Conservation (phyloP, 2,113 vertebrate species). For the Channa maculata region DNA sequence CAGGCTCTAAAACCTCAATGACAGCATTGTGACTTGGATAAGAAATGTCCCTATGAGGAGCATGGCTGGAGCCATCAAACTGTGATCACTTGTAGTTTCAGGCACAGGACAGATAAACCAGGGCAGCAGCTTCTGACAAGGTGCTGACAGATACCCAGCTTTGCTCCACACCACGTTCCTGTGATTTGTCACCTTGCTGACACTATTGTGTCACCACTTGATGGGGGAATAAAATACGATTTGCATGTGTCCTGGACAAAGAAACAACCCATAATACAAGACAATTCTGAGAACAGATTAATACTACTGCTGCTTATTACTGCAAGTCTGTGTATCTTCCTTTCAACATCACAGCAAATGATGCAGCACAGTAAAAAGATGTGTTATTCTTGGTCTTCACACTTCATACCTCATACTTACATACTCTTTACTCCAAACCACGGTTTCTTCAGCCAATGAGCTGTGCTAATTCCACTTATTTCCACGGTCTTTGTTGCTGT, state of each 20-base stretch:
- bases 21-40: conserved; percentile 79
- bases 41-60: conserved; percentile 66
- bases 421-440: too few species aligned
- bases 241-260: conserved; percentile 42
- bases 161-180: conserved; percentile 33
- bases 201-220: conserved; percentile 51
- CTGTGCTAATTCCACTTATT: too few species aligned
- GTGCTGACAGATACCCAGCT: conserved; percentile 66
- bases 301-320: too few species aligned
- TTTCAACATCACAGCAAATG: too few species aligned
- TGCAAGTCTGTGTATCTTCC: too few species aligned
- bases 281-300: conserved; percentile 17
- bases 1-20: conserved; percentile 57
- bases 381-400: too few species aligned
- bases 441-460: too few species aligned
- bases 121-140: conserved; percentile 57
- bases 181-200: conserved; percentile 71
- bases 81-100: conserved; percentile 74
- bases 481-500: too few species aligned
- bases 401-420: too few species aligned
- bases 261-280: conserved; percentile 11
- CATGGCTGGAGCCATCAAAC: conserved; percentile 76
- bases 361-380: too few species aligned
- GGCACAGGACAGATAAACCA: conserved; percentile 70
- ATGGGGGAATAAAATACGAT: conserved; percentile 50